Percentiles rank a stretch among this genome's conserved stretches.
Conservation (phyloP, 2,113 vertebrate genomes). For the Melospiza melodia region DNA sequence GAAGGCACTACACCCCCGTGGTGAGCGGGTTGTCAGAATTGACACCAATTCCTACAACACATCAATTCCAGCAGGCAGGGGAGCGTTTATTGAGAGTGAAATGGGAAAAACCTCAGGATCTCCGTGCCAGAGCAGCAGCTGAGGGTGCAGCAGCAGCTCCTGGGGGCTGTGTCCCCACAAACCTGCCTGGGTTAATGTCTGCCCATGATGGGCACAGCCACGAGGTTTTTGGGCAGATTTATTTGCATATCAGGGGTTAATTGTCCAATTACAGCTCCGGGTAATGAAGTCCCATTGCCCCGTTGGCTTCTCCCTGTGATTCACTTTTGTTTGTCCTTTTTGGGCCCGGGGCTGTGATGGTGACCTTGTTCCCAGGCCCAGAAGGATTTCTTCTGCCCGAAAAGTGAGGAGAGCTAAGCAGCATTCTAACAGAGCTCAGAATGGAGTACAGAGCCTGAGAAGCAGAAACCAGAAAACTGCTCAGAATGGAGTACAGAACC, state of each 20-base stretch:
- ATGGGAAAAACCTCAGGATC: accelerated
- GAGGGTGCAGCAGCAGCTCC: background rate
- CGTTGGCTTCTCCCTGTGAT: background rate
- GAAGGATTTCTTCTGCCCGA: background rate
- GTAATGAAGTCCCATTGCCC: background rate
- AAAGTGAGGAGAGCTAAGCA: background rate
- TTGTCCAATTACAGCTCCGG: background rate
- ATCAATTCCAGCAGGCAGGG: background rate
- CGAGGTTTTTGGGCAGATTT: accelerated
- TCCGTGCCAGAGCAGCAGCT: background rate
- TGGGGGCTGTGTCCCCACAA: accelerated
- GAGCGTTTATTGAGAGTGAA: background rate
- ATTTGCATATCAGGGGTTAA: background rate
- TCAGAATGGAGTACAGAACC: too few species aligned
- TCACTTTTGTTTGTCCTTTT: background rate
- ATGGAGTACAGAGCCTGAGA: background rate
- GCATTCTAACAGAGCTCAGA: accelerated
- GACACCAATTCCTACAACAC: background rate
- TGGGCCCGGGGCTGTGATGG: too few species aligned
- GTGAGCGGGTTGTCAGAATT: background rate
- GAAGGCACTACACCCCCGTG: background rate
- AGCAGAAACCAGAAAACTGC: too few species aligned
- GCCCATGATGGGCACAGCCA: background rate
- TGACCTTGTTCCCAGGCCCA: background rate
- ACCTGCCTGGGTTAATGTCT: accelerated